Conservation (phyloP, 2,888 invertebrate species). For the Brachyptera putata region DNA sequence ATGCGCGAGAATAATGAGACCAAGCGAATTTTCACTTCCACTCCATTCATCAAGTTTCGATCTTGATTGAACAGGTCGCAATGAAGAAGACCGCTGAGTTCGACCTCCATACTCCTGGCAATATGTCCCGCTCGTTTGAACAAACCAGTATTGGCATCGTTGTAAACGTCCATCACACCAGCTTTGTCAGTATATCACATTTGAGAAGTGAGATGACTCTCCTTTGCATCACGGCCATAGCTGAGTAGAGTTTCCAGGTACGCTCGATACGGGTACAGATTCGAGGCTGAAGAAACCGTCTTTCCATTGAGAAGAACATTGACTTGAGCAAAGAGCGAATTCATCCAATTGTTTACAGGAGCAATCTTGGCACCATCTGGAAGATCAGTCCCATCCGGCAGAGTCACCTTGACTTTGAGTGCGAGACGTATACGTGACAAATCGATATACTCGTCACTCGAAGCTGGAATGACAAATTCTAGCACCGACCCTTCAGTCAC, state of each 20-base stretch:
- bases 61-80: no score
- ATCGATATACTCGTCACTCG: background rate
- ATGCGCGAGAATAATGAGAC: no score
- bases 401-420: background rate
- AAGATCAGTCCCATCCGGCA: no score
- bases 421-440: background rate
- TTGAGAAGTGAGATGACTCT: background rate
- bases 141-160: background rate
- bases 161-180: background rate
- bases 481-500: background rate
- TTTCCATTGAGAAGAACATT: no score
- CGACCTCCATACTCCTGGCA: slow-evolving; percentile 1
- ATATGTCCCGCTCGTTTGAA: background rate
- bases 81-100: no score
- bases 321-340: background rate
- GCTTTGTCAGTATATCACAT: slow-evolving; percentile 6
- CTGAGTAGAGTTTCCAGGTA: no score
- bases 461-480: no score
- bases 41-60: no score
- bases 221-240: no score
- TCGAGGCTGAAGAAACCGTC: no score
- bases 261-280: no score
- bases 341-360: background rate
- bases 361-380: background rate
- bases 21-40: no score